These are phyloP conservation scores for Notamacropus eugenii DNA, from an alignment of 2,797 vertebrate genomes.

Conservation along the genomic window DNA sequence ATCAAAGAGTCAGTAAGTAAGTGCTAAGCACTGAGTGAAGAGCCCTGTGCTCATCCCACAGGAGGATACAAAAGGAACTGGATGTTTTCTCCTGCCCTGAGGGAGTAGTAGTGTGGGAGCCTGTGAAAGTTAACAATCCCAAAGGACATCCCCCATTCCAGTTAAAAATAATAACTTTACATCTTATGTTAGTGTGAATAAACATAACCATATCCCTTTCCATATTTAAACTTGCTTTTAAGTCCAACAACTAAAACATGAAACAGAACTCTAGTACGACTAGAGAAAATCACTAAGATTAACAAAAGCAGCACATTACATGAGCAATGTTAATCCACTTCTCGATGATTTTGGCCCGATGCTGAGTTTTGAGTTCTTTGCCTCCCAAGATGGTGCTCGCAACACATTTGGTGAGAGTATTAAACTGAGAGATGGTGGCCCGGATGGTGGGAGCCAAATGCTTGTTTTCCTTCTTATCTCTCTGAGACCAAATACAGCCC, in stretches of 20 bases:
- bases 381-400: slow-evolving; percentile 91
- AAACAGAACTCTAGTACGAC: background rate
- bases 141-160: background rate
- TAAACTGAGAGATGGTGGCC: slow-evolving; percentile 96
- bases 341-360: slow-evolving; percentile 94
- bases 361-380: slow-evolving; percentile 90
- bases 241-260: background rate
- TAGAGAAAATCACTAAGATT: background rate
- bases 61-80: background rate
- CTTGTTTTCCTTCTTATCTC: slow-evolving; percentile 94
- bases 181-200: slow-evolving; percentile 13
- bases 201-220: background rate
- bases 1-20: background rate
- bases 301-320: slow-evolving; percentile 80
- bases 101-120: background rate
- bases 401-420: slow-evolving; percentile 92
- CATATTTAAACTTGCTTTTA: background rate
- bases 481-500: slow-evolving; percentile 95
- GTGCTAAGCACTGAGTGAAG: background rate
- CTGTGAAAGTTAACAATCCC: background rate
- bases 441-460: slow-evolving; percentile 92
- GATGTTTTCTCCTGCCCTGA: background rate
- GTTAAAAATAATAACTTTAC: background rate
- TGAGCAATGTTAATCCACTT: slow-evolving; percentile 97
- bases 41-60: background rate